Base-by-base conservation (phyloP, 2,797 vertebrate genomes). In the Sardinella longiceps region DNA sequence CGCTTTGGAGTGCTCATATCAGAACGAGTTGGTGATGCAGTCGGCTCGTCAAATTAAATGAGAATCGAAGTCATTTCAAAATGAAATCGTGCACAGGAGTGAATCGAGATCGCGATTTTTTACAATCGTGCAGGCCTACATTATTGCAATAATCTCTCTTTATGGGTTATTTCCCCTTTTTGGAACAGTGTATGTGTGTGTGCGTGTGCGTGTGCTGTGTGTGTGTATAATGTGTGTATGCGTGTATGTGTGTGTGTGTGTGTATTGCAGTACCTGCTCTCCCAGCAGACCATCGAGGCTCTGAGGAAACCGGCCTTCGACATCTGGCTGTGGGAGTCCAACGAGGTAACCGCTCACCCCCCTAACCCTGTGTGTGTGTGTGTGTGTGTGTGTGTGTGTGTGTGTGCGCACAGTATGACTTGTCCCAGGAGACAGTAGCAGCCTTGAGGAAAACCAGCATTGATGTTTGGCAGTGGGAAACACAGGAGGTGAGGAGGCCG, bases 361-460 rank as follows among this genome's bases (percentile, higher is more conserved):
- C 83, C 80, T 81, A 43, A 85, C 60, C 63, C 43, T 89, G 50
- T 81, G 70, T 85, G 74, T 89, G 83, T 89, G 74, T 90, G 80
- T 87, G 14, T 89, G 85, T 90, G 88, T 84, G 88, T 84, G 83
- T 82, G 84, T 89, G 84, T 82, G 60, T 60, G 53, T 66, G 51
- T 66, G 74, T 66, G n/a, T 56, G 81, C 81, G 81, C 87, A 50
- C 92, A 99, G 97, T 96, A 98, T 92, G 95, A 97, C 86, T 94
- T 99, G 50, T 98, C 98, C 81, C 94, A 96, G 81, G 97, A 99
- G 95, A 98, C 97, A 86, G 90, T 97, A 33, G 97, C 97, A 83
- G 96, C 97, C 1, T 95, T 99, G 84, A 93, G 96, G 89, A 95
- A 97, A 88, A 97, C 98, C 1, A 96, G 96, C 10, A 99, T 99